Conservation (phyloP, 2,113 vertebrate genomes). For the Triplophysa rosa region DNA sequence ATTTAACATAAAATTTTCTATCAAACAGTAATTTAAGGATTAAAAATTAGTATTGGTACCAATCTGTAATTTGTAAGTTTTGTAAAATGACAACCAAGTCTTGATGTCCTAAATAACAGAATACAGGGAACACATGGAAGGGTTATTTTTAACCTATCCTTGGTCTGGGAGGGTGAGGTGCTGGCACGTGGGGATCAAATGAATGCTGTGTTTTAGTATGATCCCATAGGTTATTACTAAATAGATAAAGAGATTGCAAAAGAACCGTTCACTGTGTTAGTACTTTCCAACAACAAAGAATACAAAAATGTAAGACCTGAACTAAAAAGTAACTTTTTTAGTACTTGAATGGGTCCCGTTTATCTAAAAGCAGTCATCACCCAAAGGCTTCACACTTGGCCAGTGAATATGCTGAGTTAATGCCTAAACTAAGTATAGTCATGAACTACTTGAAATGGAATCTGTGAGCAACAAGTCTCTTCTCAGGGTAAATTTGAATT, state of each 20-base stretch:
- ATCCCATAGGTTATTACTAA: not conserved
- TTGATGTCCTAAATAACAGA: constrained; percentile 24
- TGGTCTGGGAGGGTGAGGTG: constrained; percentile 8
- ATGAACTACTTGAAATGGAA: constrained; percentile 20
- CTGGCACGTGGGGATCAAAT: constrained; percentile 35
- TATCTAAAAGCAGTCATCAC: not conserved
- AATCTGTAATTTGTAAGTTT: not conserved
- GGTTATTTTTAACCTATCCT: constrained; percentile 68
- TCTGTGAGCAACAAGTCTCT: not conserved
- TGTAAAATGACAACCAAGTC: not conserved
- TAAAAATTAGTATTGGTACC: not conserved
- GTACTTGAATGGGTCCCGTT: not conserved
- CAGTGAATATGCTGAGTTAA: constrained; percentile 13
- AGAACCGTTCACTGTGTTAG: not conserved
- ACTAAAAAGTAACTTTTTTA: not conserved
- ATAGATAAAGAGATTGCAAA: not conserved
- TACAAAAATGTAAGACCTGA: not conserved
- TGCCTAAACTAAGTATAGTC: constrained; percentile 29
- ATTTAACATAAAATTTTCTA: too few species aligned
- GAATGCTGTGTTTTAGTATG: constrained; percentile 17
- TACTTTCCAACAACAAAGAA: not conserved
- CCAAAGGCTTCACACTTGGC: constrained; percentile 13
- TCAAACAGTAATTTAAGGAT: not conserved
- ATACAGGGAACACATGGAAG: constrained; percentile 37
- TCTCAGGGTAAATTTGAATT: not conserved